A percentile compares a stretch with the other conserved stretches of the same genome.
Evolutionary conservation across 2,888 invertebrate species (phyloP).

Genomic region (Thelaira solivaga): DNA sequence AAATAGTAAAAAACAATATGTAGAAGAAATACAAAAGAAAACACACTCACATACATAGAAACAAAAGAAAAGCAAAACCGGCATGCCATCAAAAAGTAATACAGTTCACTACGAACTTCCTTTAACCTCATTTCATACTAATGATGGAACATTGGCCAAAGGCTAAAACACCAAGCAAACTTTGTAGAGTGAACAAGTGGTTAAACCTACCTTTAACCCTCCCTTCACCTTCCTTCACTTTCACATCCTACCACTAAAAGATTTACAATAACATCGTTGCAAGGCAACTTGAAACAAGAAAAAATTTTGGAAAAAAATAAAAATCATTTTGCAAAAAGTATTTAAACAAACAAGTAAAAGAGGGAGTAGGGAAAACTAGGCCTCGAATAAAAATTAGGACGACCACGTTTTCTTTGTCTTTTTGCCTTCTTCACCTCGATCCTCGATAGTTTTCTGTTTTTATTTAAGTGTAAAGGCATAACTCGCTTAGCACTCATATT

Average conservation of each 20-base stretch:
- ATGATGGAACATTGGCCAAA: slow-evolving; percentile 53
- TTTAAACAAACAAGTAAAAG: background rate
- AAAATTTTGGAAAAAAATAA: background rate
- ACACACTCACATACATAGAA: no score
- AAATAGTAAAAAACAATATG: background rate
- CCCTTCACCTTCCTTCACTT: background rate
- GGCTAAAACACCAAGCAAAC: slow-evolving; percentile 5
- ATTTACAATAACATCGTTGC: slow-evolving; percentile 12
- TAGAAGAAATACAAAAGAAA: background rate
- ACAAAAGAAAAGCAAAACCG: slow-evolving; percentile 34
- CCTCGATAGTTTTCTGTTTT: no score
- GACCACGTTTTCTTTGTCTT: no score
- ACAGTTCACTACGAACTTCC: slow-evolving; percentile 69
- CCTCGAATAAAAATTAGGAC: background rate
- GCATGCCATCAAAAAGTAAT: slow-evolving; percentile 56
- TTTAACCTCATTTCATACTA: slow-evolving; percentile 73
- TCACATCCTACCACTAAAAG: background rate
- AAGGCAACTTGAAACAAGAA: slow-evolving; percentile 16
- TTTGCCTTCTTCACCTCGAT: no score
- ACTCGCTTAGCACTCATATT: no score
- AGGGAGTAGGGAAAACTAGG: background rate
- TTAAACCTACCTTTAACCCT: slow-evolving; percentile 20
- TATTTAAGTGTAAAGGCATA: no score
- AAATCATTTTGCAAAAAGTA: background rate
- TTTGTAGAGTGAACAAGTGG: slow-evolving; percentile 58